Evolutionary conservation across 2,113 vertebrate genomes (phyloP).

Genomic region (Eublepharis macularius): DNA sequence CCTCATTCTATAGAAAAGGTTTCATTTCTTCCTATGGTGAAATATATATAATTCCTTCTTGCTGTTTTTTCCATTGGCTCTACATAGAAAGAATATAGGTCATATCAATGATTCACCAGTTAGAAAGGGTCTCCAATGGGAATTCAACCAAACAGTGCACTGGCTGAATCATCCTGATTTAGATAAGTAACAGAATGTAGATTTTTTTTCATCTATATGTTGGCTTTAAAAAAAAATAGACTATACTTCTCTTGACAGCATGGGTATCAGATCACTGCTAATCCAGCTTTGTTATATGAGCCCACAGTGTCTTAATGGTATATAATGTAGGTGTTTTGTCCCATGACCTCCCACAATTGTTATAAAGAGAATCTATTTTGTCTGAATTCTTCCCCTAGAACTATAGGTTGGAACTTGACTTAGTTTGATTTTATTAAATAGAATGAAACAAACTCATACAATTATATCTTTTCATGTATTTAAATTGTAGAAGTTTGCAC

Average conservation of each 20-base stretch:
- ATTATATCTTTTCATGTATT: not conserved
- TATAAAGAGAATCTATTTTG: slow-evolving; percentile 3
- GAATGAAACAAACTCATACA: not conserved
- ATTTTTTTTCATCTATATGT: not conserved
- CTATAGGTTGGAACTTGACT: not conserved
- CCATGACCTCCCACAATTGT: not conserved
- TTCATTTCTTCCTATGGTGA: not conserved
- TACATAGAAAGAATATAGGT: too few species aligned
- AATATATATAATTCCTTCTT: not conserved
- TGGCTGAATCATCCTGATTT: not conserved
- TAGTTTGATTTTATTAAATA: not conserved
- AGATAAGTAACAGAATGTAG: not conserved
- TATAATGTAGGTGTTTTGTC: not conserved
- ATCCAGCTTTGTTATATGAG: not conserved
- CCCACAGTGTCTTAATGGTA: not conserved
- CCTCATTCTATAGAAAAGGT: not conserved
- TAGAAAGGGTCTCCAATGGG: not conserved
- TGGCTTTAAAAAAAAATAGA: not conserved
- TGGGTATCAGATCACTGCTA: not conserved
- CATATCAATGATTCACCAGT: too few species aligned
- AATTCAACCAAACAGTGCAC: not conserved
- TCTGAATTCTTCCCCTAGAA: not conserved
- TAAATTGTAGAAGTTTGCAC: not conserved
- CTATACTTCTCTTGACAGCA: not conserved
- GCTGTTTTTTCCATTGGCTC: not conserved